Base-by-base conservation (phyloP, 2,797 vertebrate genomes). In the Poeciliopsis gracilis region DNA sequence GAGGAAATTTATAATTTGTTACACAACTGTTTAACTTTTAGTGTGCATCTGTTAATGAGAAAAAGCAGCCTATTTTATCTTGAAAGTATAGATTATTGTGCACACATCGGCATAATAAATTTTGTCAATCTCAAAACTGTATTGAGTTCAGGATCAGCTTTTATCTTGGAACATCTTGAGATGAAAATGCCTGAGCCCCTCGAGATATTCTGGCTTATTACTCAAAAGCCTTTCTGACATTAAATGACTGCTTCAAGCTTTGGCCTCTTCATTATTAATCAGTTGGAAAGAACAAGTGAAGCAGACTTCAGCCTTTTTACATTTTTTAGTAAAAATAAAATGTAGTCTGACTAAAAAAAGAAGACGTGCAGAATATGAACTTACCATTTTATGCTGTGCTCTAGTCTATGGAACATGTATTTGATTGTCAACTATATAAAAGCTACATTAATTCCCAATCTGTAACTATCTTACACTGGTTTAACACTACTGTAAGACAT, bases 101-200 rank as follows among this genome's bases (percentile, higher is more conserved):
- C 25, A 45, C 23, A 69, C 25, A 45, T 69, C 5, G 3, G 25
- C 25, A 43, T 43, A 28, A n/a, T 69, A 45, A 45, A 69, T 12
- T 38, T n/a, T 25, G 45, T 16, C 67, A 69, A 43, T 43, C 12
- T 69, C 66, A 13, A 13, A 69, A 69, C 12, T 4, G 11, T 69
- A n/a, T 69, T 25, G 36, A 43, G 66, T 69, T 69, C 41, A 69
- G 38, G 23, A 69, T 69, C 25, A 69, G 33, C 63, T 67, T 38
- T 67, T 41, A 41, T 67, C 36, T 38, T 38, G 33, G 33, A 66
- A 43, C 66, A 69, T 43, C 38, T 69, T 69, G 25, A n/a, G 45
- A 69, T 45, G 67, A 45, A 69, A 69, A 69, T 69, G 38, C 41
- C 23, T 69, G 23, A 41, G 4, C 41, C 23, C 25, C 67, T 12